These are phyloP conservation scores for Eupristina koningsbergeri DNA, from an alignment of 1,140 invertebrate genomes.

Conservation along the genomic window DNA sequence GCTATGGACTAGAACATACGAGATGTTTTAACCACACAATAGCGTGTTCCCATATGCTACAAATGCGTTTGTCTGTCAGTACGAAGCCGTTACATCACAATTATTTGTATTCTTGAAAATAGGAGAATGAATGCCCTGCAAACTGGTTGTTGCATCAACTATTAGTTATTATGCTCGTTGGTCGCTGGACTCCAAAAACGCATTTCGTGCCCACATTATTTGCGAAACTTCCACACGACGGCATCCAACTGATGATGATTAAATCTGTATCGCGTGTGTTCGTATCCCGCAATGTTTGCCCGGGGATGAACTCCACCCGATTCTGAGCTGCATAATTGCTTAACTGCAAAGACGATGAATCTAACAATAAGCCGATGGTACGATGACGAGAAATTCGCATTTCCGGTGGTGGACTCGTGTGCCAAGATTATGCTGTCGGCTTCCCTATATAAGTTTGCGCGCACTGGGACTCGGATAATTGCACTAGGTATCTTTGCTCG, in stretches of 20 bases:
- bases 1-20: conserved; percentile 16
- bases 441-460: not conserved
- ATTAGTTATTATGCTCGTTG: not conserved
- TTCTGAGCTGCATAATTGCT: not conserved
- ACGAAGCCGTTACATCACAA: not conserved
- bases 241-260: not conserved
- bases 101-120: not conserved
- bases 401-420: not conserved
- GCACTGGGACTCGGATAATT: conserved; percentile 17
- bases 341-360: not conserved
- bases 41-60: not conserved
- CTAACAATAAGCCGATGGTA: conserved; percentile 4
- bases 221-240: not conserved
- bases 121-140: not conserved
- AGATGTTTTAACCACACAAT: conserved; percentile 24
- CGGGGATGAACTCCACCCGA: not conserved
- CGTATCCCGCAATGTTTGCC: not conserved
- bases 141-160: not conserved
- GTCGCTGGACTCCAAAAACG: not conserved
- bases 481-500: conserved; percentile 35
- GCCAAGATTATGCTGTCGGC: not conserved
- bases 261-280: not conserved
- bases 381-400: conserved; percentile 5
- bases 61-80: conserved; percentile 17
- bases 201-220: not conserved